Percentiles rank a stretch among this genome's conserved stretches.
These are phyloP conservation scores for Alouatta palliata DNA, from an alignment of 2,113 vertebrate genomes.

Conservation along the genomic window DNA sequence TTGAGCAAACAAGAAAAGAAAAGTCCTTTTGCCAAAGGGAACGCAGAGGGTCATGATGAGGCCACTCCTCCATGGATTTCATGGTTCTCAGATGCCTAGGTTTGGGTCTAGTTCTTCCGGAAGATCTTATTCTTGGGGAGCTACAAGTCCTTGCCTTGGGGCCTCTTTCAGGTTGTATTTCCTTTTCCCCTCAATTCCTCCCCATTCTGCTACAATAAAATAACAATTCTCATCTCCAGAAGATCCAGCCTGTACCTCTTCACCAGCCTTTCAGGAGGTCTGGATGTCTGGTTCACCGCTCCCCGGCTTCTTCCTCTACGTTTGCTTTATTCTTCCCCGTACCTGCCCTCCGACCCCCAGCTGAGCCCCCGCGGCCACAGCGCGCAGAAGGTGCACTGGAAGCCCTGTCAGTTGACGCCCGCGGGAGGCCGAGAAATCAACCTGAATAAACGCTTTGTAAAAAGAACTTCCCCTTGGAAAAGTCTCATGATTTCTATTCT, in stretches of 20 bases:
- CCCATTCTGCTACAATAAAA: background rate
- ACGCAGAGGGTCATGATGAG: too few relatives aligned
- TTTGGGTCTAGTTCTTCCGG: background rate
- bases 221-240: background rate
- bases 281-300: too few relatives aligned
- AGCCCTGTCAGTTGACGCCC: background rate
- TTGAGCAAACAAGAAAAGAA: background rate
- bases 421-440: background rate
- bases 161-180: background rate
- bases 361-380: too few relatives aligned
- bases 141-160: background rate
- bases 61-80: too few relatives aligned
- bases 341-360: too few relatives aligned
- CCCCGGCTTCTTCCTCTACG: background rate
- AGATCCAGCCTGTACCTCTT: background rate
- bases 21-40: too few relatives aligned
- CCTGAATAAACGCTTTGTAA: background rate
- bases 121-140: background rate
- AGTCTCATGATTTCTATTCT: background rate
- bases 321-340: background rate
- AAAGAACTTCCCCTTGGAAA: background rate
- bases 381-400: background rate
- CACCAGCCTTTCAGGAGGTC: background rate
- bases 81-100: too few relatives aligned
- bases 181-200: background rate